These are phyloP conservation scores for Centroberyx gerrardi DNA, from an alignment of 2,797 vertebrate genomes.

Conservation along the genomic window DNA sequence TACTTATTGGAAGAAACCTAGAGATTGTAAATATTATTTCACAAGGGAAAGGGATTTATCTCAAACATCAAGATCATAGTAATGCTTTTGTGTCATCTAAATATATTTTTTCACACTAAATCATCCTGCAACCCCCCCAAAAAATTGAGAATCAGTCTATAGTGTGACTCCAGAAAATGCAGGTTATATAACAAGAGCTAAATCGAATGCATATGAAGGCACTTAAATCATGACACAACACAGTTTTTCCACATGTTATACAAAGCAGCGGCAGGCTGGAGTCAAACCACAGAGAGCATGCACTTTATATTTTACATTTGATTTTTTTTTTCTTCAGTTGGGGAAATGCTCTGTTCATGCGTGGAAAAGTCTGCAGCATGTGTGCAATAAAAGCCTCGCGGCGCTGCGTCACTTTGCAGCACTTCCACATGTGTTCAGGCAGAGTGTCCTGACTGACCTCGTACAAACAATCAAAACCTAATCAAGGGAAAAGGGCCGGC, in stretches of 20 bases:
- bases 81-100: slow-evolving; percentile 23
- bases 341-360: too few relatives aligned
- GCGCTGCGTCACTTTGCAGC: too few relatives aligned
- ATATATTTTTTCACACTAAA: background rate
- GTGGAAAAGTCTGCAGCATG: too few relatives aligned
- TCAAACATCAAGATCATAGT: background rate
- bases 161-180: too few relatives aligned
- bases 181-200: background rate
- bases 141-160: too few relatives aligned
- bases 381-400: too few relatives aligned
- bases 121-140: slow-evolving; percentile 5
- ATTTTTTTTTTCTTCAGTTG: too few relatives aligned
- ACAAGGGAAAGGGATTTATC: background rate
- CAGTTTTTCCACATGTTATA: slow-evolving; percentile 35
- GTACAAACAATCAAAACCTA: slow-evolving; percentile 1
- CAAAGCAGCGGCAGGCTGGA: slow-evolving; percentile 16
- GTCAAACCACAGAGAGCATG: slow-evolving; percentile 29
- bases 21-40: background rate
- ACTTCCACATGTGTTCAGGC: too few relatives aligned
- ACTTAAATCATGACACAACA: slow-evolving; percentile 1
- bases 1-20: background rate
- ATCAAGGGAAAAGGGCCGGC: background rate
- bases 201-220: slow-evolving; percentile 16
- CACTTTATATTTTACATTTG: too few relatives aligned
- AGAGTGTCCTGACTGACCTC: background rate